Evolutionary conservation across 2,113 vertebrate genomes (phyloP).

Genomic region (Gavialis gangeticus): DNA sequence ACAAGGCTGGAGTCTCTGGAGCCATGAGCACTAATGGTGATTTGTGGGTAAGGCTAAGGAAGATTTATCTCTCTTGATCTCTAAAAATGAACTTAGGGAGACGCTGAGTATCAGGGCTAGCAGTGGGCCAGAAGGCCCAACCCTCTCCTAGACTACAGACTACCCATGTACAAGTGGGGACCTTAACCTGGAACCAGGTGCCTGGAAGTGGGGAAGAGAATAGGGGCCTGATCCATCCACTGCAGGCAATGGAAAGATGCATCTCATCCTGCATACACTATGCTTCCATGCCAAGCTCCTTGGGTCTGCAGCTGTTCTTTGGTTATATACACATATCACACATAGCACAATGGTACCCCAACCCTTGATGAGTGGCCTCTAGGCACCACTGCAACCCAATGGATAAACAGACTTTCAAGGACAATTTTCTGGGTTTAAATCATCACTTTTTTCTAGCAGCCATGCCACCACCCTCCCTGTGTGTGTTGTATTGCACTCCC

Average conservation of each 20-base stretch:
- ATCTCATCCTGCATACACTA: no score
- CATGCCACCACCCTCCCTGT: no score
- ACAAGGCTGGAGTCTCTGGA: neutral
- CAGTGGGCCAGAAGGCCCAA: neutral
- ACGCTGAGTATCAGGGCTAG: neutral
- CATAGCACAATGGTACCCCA: neutral
- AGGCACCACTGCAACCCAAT: neutral
- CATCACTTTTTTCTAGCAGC: neutral
- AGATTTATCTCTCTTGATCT: neutral
- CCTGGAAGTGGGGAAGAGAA: neutral
- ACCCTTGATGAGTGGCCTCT: neutral
- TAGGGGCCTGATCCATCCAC: accelerated
- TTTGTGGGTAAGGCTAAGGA: neutral
- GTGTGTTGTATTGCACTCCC: no score
- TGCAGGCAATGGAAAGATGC: neutral
- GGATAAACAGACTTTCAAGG: neutral
- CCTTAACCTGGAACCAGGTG: neutral
- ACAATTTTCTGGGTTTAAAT: neutral
- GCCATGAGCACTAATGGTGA: neutral
- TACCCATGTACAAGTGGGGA: neutral
- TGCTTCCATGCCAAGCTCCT: neutral
- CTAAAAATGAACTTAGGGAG: neutral
- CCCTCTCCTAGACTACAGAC: neutral
- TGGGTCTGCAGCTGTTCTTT: neutral
- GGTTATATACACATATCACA: neutral